Evolutionary conservation across 2,888 invertebrate genomes (phyloP).

Genomic region (Leptarthrus brevirostris): DNA sequence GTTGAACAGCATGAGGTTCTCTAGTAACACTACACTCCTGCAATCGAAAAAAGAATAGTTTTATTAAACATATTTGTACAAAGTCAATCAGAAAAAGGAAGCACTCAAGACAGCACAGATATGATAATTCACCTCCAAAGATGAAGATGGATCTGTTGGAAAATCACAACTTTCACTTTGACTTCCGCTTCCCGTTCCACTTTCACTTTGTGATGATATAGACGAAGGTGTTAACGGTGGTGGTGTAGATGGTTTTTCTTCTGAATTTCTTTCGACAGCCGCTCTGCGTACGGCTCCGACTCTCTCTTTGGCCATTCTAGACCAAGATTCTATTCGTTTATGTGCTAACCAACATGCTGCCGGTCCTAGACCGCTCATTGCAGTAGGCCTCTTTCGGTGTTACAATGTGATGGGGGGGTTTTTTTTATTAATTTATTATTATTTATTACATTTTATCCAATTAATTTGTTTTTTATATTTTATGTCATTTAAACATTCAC

Average conservation of each 20-base stretch:
- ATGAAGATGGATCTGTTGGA: constrained; percentile 62
- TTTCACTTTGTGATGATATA: constrained; percentile 65
- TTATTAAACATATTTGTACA: background rate
- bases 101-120: no score
- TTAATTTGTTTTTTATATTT: background rate
- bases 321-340: constrained; percentile 82
- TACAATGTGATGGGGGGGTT: no score
- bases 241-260: constrained; percentile 63
- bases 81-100: no score
- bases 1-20: constrained; percentile 74
- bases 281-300: constrained; percentile 67
- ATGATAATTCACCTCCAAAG: constrained; percentile 59
- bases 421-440: background rate
- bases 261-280: constrained; percentile 64
- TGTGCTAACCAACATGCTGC: constrained; percentile 83
- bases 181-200: constrained; percentile 64
- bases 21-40: constrained; percentile 76
- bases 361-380: constrained; percentile 78
- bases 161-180: constrained; percentile 65
- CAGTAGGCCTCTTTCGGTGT: constrained; percentile 30
- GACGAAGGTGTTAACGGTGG: constrained; percentile 66
- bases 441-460: background rate
- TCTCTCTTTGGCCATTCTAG: constrained; percentile 78
- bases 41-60: background rate
- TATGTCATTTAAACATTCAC: background rate